phyloP scores from a whole-genome alignment of 2,888 invertebrate species.

The Melieria omissa region DNA sequence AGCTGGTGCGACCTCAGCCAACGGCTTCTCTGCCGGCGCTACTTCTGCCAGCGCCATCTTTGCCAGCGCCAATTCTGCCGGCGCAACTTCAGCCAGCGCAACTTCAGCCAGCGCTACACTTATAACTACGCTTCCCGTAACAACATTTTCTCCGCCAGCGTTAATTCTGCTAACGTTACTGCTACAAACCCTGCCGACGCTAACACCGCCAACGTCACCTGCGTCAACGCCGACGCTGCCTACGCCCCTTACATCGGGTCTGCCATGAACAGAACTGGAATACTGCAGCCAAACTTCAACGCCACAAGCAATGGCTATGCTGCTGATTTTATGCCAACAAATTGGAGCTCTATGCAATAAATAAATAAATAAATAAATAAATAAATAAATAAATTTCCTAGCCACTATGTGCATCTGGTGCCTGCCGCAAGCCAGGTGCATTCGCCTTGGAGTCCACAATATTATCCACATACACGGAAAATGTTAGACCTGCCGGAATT shows the following conservation, averaged over 20 bases:
- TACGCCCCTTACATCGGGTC: neutral
- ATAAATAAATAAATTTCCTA: neutral
- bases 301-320: neutral
- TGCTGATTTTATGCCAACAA: neutral
- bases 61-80: neutral
- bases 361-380: too few relatives aligned
- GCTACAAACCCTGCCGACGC: neutral
- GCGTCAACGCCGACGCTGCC: neutral
- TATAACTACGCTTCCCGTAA: too few relatives aligned
- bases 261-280: neutral
- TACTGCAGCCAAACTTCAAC: neutral
- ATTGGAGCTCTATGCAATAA: neutral
- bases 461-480: slow-evolving; percentile 27
- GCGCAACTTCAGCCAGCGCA: neutral
- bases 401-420: neutral
- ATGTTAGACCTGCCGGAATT: slow-evolving; percentile 35
- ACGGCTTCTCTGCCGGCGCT: neutral
- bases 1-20: neutral
- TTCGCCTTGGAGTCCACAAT: neutral
- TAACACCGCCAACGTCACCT: neutral
- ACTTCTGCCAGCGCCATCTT: neutral
- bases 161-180: neutral
- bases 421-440: neutral
- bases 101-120: neutral
- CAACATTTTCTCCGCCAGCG: neutral